Evolutionary conservation across 2,797 vertebrate genomes (phyloP).

Genomic region (Enteromius treurensis): DNA sequence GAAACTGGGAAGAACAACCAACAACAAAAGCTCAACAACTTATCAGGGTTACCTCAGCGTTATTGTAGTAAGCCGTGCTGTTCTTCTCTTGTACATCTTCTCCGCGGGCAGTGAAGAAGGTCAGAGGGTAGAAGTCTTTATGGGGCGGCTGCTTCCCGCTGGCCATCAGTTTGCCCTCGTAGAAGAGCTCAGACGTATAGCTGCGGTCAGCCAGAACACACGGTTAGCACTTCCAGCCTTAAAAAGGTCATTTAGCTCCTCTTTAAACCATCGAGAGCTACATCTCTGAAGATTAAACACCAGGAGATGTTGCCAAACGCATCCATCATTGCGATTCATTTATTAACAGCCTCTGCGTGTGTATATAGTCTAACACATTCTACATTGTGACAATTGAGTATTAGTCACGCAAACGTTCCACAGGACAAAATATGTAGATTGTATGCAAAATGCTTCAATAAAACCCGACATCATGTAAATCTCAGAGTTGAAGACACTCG

Average conservation of each 20-base stretch:
- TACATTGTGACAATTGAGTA: background rate
- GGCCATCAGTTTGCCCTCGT: slow-evolving; percentile 98
- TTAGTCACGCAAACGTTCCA: background rate
- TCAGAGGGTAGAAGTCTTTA: slow-evolving; percentile 98
- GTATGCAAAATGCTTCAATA: slow-evolving; percentile 55
- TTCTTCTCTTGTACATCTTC: slow-evolving; percentile 99
- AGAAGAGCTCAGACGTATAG: slow-evolving; percentile 98
- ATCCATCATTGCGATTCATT: background rate
- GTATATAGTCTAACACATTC: background rate
- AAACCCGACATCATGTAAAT: slow-evolving; percentile 50
- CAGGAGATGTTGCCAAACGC: background rate
- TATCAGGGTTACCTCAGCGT: slow-evolving; percentile 87
- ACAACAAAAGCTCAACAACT: background rate
- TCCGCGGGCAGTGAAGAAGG: slow-evolving; percentile 97
- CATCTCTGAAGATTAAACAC: background rate
- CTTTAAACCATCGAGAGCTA: background rate
- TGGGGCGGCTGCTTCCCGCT: slow-evolving; percentile 98
- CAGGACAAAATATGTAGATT: slow-evolving; percentile 55
- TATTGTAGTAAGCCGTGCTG: slow-evolving; percentile 99
- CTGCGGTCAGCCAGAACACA: slow-evolving; percentile 71
- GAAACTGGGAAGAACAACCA: background rate
- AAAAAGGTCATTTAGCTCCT: slow-evolving; percentile 35
- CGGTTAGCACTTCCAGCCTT: slow-evolving; percentile 43
- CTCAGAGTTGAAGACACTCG: slow-evolving; percentile 18
- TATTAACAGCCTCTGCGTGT: background rate